Base-by-base conservation (phyloP, 2,888 invertebrate genomes). In the Plagiodera versicolora region DNA sequence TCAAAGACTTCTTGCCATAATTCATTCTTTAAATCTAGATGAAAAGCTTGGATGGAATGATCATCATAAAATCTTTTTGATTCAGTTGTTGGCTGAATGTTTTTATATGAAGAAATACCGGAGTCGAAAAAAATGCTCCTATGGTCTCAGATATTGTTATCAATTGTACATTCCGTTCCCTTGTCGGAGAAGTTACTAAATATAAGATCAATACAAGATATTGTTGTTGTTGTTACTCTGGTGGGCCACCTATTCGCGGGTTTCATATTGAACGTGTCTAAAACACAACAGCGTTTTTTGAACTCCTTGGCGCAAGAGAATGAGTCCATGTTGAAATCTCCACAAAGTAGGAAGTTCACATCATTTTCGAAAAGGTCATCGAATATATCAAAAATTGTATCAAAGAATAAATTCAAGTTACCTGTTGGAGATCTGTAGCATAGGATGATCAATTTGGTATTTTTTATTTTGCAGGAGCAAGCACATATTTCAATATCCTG, bases 221-320 rank as follows among this genome's bases (percentile, higher is more conserved):
- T 32, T 32, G 32, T 32, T 32, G 2, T 45, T 2, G 45, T 5
- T 9, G 45, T 45, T 2, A 45, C 45, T 45, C 45, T 45, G 14
- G 45, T 17, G 45, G 45, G 45, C 45, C 45, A 45, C 45, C 16
- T 45, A 45, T 45, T 45, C 18, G 10, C 10, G 18, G 45, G 45
- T 45, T 45, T 45, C 45, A 45, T 45, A 45, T 45, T 45, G 16
- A 45, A 45, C 45, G 45, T 2, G 5, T 45, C 45, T 45, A 45
- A 18, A 9, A 45, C 10, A n/a, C 4, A 16, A 45, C 18, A 45
- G 3, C 3, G 16, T 45, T 45, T 45, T 45, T 45, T n/a, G 18
- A 17, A 45, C 45, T 45, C 45, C 10, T 45, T 18, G 10, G 45
- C 2, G 45, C 45, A 4, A 10, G 45, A 11, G 45, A 45, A 17